Conservation (phyloP, 1,140 invertebrate species). For the Psilanteris sp. region DNA sequence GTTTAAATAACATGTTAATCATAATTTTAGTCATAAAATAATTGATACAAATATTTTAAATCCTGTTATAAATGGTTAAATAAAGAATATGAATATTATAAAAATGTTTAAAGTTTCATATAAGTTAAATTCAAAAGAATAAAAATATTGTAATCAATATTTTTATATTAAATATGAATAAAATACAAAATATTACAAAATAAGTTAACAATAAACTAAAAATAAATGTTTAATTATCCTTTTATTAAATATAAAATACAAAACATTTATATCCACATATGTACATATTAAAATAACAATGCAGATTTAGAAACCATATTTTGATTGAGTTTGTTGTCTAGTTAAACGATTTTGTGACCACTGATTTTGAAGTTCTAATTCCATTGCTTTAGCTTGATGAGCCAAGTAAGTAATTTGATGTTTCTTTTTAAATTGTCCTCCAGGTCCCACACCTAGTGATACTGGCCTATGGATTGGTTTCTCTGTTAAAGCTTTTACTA, state of each 20-base stretch:
- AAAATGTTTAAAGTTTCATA: too few relatives aligned
- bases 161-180: too few relatives aligned
- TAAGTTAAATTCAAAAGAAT: too few relatives aligned
- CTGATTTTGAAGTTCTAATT: conserved; percentile 94
- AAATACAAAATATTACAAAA: too few relatives aligned
- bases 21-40: too few relatives aligned
- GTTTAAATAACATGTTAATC: too few relatives aligned
- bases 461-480: conserved; percentile 82
- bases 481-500: conserved; percentile 90
- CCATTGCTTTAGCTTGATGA: conserved; percentile 95
- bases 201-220: too few relatives aligned
- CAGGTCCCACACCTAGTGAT: conserved; percentile 72
- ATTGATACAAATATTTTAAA: too few relatives aligned
- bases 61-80: too few relatives aligned
- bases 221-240: too few relatives aligned
- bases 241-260: conserved; percentile 2
- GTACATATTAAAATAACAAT: conserved; percentile 12
- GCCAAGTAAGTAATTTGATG: conserved; percentile 98
- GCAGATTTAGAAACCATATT: conserved; percentile 46
- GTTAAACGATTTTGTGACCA: conserved; percentile 93
- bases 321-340: conserved; percentile 89
- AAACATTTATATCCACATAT: conserved; percentile 10
- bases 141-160: too few relatives aligned
- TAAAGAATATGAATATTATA: too few relatives aligned
- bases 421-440: conserved; percentile 82